These are phyloP conservation scores for Ceyx margarethae DNA, from an alignment of 2,113 vertebrate species.

Conservation along the genomic window DNA sequence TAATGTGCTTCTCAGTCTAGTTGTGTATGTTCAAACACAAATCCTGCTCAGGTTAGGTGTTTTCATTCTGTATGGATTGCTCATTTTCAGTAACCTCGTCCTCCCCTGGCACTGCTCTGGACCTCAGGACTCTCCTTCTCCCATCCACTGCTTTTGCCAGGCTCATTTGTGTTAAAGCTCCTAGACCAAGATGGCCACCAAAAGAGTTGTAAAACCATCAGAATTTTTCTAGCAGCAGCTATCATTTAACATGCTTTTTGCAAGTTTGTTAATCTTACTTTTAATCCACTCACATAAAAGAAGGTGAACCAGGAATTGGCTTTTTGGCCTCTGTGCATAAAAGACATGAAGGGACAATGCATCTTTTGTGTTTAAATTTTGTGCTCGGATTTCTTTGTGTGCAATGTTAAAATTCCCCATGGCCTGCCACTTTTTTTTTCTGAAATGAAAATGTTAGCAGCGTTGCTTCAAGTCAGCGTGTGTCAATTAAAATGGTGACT, in stretches of 20 bases:
- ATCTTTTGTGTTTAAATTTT: conserved; percentile 70
- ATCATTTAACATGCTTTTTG: conserved; percentile 59
- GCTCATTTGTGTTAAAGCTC: conserved; percentile 46
- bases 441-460: conserved; percentile 24
- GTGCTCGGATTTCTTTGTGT: conserved; percentile 61
- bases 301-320: conserved; percentile 48
- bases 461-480: neutral
- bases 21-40: neutral
- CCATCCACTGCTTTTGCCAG: conserved; percentile 7
- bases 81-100: neutral
- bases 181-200: conserved; percentile 66
- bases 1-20: neutral
- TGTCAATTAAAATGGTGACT: neutral
- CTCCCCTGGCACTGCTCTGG: neutral
- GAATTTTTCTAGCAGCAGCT: conserved; percentile 54
- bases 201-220: conserved; percentile 56
- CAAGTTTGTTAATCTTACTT: conserved; percentile 69
- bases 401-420: conserved; percentile 43
- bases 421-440: conserved; percentile 20
- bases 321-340: neutral
- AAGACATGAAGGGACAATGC: conserved; percentile 38
- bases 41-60: neutral
- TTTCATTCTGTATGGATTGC: neutral
- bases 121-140: neutral
- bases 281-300: conserved; percentile 64